These are phyloP conservation scores for Acleris emargana DNA, from an alignment of 2,888 invertebrate species.

Conservation along the genomic window DNA sequence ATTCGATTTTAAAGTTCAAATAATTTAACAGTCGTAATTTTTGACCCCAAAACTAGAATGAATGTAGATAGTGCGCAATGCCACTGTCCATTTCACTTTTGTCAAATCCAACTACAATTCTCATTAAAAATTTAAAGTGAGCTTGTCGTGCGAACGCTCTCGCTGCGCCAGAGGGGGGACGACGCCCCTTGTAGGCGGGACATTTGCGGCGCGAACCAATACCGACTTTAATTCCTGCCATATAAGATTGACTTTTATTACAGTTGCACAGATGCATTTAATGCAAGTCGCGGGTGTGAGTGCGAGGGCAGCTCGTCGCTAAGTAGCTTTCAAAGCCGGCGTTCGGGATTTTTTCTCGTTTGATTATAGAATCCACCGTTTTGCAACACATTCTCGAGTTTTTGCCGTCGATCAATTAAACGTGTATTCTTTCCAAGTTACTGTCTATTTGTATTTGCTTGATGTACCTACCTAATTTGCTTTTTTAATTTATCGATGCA, in stretches of 20 bases:
- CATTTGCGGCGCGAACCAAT: constrained; percentile 48
- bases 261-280: constrained; percentile 57
- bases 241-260: constrained; percentile 44
- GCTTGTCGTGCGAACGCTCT: constrained; percentile 74
- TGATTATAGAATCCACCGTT: constrained; percentile 33
- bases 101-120: constrained; percentile 71
- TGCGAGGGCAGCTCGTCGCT: constrained; percentile 67
- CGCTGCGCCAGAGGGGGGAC: constrained; percentile 68
- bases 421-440: not conserved
- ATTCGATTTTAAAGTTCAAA: too few species aligned
- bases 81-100: constrained; percentile 65
- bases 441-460: constrained; percentile 6
- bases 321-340: constrained; percentile 71
- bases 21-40: too few species aligned
- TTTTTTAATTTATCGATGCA: too few species aligned
- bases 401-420: constrained; percentile 25
- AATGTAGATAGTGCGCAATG: constrained; percentile 52
- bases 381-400: constrained; percentile 37
- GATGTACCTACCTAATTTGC: too few species aligned
- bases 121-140: constrained; percentile 81
- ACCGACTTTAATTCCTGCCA: constrained; percentile 40
- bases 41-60: too few species aligned
- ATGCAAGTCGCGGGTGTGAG: constrained; percentile 69
- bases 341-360: constrained; percentile 62
- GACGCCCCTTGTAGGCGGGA: constrained; percentile 81